Evolutionary conservation across 2,888 invertebrate species (phyloP), one percentile per base, ranked within the genome.

Genomic region (Tethea ocularis): DNA sequence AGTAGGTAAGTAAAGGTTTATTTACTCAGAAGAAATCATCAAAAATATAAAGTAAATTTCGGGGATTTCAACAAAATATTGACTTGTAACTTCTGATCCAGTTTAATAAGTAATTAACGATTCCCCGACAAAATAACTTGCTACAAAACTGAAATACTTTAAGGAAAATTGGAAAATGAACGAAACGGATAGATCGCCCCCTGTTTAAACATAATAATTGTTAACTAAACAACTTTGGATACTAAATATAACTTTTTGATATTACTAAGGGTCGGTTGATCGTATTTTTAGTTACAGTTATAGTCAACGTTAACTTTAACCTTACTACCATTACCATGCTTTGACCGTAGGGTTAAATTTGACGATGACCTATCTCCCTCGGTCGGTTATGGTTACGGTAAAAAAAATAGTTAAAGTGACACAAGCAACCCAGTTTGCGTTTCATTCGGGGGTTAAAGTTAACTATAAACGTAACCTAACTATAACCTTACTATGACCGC

Each of bases 151-250:
- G 57, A 52, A 57, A 51, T 29, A 38, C 55, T 58, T 52, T 41
- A 3, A 20, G 36, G 38, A 29, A 59, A 36, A 59, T 58, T 38
- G 52, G 51, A 52, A 57, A 55, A 61, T 55, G 51, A 55, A 22
- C 22, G 29, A 52, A 26, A 51, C 36, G 22, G 57, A 24, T 58
- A 55, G 46, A 61, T 23, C 22, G 17, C 26, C 23, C n/a, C 17
- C 20, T 46, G 2, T 46, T 20, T 46, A 58, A 61, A 58, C 58
- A 58, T 58, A 56, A 61, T 61, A 58, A 61, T 53, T 58, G 41
- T 56, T 56, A 61, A 0, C 2, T 3, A 46, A 46, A 46, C 46
- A 20, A 1, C 2, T 20, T 17, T 20, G 46, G 38, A 5, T n/a
- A 24, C 51, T 46, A 58, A 56, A 58, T 26, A 57, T 38, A 13